Conservation (phyloP, 2,888 invertebrate genomes). For the Cenopis cana region DNA sequence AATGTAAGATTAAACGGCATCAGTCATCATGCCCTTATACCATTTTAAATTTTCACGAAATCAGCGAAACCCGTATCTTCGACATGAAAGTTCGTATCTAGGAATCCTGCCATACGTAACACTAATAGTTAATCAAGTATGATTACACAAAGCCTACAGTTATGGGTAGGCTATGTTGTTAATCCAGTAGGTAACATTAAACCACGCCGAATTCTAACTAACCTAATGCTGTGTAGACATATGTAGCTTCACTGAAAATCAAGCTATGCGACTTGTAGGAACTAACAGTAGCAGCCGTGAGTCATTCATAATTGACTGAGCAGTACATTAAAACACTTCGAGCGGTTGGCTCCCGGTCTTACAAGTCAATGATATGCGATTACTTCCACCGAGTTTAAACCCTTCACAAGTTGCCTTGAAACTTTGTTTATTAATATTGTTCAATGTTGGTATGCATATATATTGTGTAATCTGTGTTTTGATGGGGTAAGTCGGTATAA, state of each 20-base stretch:
- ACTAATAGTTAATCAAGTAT: neutral
- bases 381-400: conserved; percentile 48
- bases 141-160: neutral
- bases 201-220: neutral
- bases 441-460: conserved; percentile 45
- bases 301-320: conserved; percentile 38
- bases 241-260: neutral
- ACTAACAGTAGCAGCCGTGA: conserved; percentile 25
- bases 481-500: neutral
- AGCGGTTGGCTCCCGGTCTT: conserved; percentile 33
- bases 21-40: neutral
- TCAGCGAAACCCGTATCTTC: neutral
- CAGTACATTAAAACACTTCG: conserved; percentile 16
- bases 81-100: neutral
- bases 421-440: conserved; percentile 59
- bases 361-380: conserved; percentile 37
- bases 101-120: neutral
- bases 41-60: too few species aligned
- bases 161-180: too few species aligned
- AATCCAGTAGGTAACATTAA: neutral
- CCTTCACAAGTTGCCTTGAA: conserved; percentile 75
- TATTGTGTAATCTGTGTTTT: conserved; percentile 31
- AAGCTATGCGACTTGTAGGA: neutral
- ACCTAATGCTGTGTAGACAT: too few species aligned
- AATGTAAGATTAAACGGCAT: neutral